phyloP scores from a whole-genome alignment of 2,113 vertebrate genomes.

The Melierax canorus region DNA sequence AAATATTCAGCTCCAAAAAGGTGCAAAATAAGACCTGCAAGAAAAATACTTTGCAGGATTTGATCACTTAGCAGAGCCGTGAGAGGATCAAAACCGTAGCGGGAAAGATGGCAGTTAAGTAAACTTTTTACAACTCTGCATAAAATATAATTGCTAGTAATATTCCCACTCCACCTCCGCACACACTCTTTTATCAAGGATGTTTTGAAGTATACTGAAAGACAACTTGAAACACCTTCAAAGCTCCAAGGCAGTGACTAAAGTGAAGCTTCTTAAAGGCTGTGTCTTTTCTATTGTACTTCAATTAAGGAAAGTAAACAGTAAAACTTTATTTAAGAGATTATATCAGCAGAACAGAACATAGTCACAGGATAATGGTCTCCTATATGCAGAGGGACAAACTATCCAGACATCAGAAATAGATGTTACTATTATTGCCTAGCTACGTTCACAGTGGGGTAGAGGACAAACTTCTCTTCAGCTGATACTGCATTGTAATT shows the following conservation, averaged over 20 bases:
- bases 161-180: not conserved
- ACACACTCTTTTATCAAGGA: not conserved
- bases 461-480: constrained; percentile 21
- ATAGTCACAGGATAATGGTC: constrained; percentile 1
- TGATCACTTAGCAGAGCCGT: not conserved
- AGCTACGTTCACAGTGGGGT: not conserved
- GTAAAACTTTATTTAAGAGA: constrained; percentile 51
- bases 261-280: constrained; percentile 21
- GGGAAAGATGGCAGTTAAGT: not conserved
- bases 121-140: not conserved
- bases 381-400: constrained; percentile 10
- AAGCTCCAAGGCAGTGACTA: constrained; percentile 14
- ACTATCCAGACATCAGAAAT: not conserved
- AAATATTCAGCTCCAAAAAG: not conserved
- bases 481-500: not conserved
- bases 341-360: constrained; percentile 38
- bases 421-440: not conserved
- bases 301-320: constrained; percentile 59
- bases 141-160: not conserved
- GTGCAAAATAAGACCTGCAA: not conserved
- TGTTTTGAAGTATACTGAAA: constrained; percentile 54
- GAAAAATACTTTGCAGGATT: not conserved
- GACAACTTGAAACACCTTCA: constrained; percentile 49
- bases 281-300: constrained; percentile 26
- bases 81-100: not conserved